Evolutionary conservation across 2,113 vertebrate genomes (phyloP), one percentile per base, ranked within the genome.

Genomic region (Pagrus major): DNA sequence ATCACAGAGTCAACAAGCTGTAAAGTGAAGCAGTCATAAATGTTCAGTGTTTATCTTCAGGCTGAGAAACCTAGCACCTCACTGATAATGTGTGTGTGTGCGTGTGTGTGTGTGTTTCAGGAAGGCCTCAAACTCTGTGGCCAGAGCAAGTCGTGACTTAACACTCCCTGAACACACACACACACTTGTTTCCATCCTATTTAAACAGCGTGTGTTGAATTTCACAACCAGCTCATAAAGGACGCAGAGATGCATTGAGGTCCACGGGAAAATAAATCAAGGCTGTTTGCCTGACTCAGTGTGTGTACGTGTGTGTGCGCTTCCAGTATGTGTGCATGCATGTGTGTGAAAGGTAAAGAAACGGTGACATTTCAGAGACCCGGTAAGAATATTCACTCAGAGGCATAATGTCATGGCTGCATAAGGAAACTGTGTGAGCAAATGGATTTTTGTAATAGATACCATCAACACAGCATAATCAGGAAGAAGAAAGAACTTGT

Each of bases 141-240:
- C 76, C 72, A 59, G 81, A 88, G 64, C 78, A 4, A 84, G 86
- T 68, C 88, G 68, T 91, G 91, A 93, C 91, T 93, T 82, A 64
- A 89, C 65, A 60, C 64, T 68, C 70, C 81, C 47, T 47, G 64
- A 69, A 65, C 74, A 81, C 65, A 84, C 79, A 76, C 70, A 35
- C 66, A 83, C 66, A 54, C 68, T 79, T 77, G 83, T 91, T 78
- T 87, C 81, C 78, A 20, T 74, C 83, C 90, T 91, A 89, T 92
- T 91, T 94, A 93, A 87, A 91, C 69, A 94, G 68, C 54, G 85
- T 75, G 88, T 93, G 94, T 78, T 92, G 90, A 95, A 95, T 96
- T 95, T 96, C 94, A 93, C 94, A 95, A 94, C 84, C 88, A 81
- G 88, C 84, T 88, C 81, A 89, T 92, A 85, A 93, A 93, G 83